Evolutionary conservation across 1,140 invertebrate genomes (phyloP).

Genomic region (Geopemphigus sp.): DNA sequence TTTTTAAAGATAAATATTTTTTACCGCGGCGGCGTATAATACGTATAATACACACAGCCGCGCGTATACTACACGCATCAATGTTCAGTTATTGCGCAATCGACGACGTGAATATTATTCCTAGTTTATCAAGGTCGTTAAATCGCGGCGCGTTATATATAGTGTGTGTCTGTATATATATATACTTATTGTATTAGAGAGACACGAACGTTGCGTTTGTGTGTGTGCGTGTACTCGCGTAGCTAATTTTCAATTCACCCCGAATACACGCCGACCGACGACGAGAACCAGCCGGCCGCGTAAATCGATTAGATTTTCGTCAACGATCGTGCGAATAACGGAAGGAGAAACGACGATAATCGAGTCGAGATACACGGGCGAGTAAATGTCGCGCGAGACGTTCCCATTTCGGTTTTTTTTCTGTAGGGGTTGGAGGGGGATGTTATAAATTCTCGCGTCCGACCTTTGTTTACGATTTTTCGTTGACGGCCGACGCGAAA

Average conservation of each 20-base stretch:
- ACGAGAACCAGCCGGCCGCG: neutral
- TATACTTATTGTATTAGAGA: neutral
- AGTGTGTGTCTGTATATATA: neutral
- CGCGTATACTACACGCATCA: neutral
- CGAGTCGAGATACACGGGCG: neutral
- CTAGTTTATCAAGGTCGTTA: conserved; percentile 27
- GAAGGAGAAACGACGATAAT: neutral
- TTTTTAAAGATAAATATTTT: conserved; percentile 2
- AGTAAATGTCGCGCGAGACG: neutral
- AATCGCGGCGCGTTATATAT: too few species aligned
- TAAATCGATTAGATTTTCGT: neutral
- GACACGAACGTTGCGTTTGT: neutral
- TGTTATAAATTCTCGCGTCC: neutral
- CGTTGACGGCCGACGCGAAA: neutral
- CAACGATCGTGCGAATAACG: neutral
- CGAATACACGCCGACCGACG: too few species aligned
- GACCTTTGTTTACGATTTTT: too few species aligned
- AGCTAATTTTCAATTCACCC: neutral
- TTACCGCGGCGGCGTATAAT: neutral
- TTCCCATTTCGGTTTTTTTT: neutral
- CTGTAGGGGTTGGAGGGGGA: too few species aligned
- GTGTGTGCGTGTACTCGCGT: neutral
- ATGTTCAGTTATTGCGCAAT: conserved; percentile 18
- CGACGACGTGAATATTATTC: conserved; percentile 35
- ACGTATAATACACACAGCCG: too few species aligned